Evolutionary conservation across 2,113 vertebrate genomes (phyloP), one percentile per base, ranked within the genome.

Genomic region (Sterna hirundo): DNA sequence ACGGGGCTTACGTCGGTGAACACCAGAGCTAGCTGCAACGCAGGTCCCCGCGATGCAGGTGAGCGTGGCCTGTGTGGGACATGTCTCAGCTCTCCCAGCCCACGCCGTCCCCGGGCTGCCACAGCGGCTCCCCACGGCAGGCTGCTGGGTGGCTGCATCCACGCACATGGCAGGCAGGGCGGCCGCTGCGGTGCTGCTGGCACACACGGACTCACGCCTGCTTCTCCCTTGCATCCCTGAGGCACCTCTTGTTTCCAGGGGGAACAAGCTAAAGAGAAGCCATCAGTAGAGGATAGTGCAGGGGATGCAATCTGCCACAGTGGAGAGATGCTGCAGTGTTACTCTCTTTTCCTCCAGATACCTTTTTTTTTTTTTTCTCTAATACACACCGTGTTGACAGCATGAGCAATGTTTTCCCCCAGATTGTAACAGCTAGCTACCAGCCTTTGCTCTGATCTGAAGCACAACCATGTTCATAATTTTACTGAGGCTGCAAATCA

Each of bases 1-100:
- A 36, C 0, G 0, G 42, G 46, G 42, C 13, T 91, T 27, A 27
- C 2, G 0, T 1, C 25, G 13, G 11, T 4, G 40, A 83, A 27
- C 23, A 30, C 14, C 68, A 64, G 79, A 61, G 30, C 7, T 23
- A 15, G 55, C 42, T 60, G 38, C 54, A 34, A 19, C 1, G 38
- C 20, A 9, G 21, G 22, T 70, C 9, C 30, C 27, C 0, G 0
- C 36, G 16, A 40, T 6, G 26, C 55, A 44, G 79, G 25, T 9
- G 30, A 60, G 10, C 2, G 2, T 0, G 15, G 1, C 4, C 40
- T 10, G 46, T 16, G 40, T 49, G 40, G 5, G 12, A 15, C 6
- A 6, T 2, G 1, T 16, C 69, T 40, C 68, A 8, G 23, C 11
- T 78, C 23, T n/a, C 42, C 29, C 79, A 80, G 61, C 65, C 65